Base-by-base conservation (phyloP, 2,113 vertebrate species). In the Nycticorax nycticorax region DNA sequence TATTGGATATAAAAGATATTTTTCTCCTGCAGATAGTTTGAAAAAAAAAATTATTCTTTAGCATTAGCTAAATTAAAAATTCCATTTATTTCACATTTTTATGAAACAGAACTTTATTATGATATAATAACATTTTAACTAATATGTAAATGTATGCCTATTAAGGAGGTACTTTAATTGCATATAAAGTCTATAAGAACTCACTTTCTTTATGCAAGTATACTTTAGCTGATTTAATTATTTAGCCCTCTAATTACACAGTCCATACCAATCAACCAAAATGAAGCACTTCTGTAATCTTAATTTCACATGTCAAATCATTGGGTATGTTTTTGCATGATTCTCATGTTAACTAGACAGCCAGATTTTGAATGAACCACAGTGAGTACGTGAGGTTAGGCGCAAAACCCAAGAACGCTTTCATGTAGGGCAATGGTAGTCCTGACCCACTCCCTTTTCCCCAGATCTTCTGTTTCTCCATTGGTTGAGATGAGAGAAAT, bases 201-300 rank as follows among this genome's bases (percentile, higher is more conserved):
- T 92, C 87, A 89, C 66, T 89, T 82, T 96, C 85, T 92, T 95
- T 95, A 92, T 88, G 75, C 23, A 85, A 95, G 75, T 86, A 23
- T 64, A 92, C 93, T 95, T 94, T 69, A 96, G 89, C 66, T 96
- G 45, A 75, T 95, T 97, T 97, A 93, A 97, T 96, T 96, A 95
- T 94, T 92, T 73, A 89, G 84, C 64, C 88, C 81, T 74, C 90
- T 85, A 93, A 96, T 97, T 97, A 97, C 23, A 80, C 6, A 97
- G 78, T 90, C 86, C 93, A 91, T 80, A 92, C n/a, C 80, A 97
- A 96, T 97, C 93, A 97, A 96, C 37, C 63, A 92, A 97, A 97
- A 97, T 85, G 84, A 96, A 97, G 78, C 77, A 85, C 57, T 94
- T 94, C 68, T 91, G 50, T 71, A 59, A 95, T 96, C 66, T 92